A percentile compares a stretch with the other conserved stretches of the same genome.
Evolutionary conservation across 2,797 vertebrate species (phyloP).

Genomic region (Propithecus deckenii): DNA sequence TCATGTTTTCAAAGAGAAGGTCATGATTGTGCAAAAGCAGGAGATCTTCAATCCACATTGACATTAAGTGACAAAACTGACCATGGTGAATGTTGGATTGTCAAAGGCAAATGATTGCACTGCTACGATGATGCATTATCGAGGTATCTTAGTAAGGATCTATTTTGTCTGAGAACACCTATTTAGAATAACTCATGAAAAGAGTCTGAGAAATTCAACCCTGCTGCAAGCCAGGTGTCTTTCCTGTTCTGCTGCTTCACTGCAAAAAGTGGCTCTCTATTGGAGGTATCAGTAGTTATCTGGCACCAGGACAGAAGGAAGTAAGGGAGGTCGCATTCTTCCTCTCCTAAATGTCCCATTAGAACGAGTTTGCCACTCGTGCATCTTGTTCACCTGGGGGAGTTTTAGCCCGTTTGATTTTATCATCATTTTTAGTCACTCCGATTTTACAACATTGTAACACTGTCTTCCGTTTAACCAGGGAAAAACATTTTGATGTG

Average conservation of each 20-base stretch:
- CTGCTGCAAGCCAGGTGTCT: not conserved
- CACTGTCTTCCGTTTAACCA: not conserved
- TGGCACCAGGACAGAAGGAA: not conserved
- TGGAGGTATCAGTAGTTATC: not conserved
- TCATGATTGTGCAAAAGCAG: conserved; percentile 13
- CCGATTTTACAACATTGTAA: not conserved
- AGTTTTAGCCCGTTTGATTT: not conserved
- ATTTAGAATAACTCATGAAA: conserved; percentile 46
- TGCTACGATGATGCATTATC: not conserved
- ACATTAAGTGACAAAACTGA: conserved; percentile 49
- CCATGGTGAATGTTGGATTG: not conserved
- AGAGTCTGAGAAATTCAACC: not conserved
- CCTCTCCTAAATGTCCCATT: not conserved
- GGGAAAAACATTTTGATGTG: not conserved
- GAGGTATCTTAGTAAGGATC: not conserved
- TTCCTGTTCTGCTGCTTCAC: not conserved
- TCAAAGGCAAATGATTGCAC: conserved; percentile 14
- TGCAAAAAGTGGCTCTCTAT: not conserved
- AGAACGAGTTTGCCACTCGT: not conserved
- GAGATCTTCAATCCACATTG: conserved; percentile 18
- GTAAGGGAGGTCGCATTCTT: not conserved
- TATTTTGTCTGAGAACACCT: not conserved
- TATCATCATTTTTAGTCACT: not conserved
- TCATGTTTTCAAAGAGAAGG: conserved; percentile 61
- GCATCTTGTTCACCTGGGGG: not conserved